A percentile compares a stretch with the other conserved stretches of the same genome.
Evolutionary conservation across 2,113 vertebrate species (phyloP).

Genomic region (Chionis minor): DNA sequence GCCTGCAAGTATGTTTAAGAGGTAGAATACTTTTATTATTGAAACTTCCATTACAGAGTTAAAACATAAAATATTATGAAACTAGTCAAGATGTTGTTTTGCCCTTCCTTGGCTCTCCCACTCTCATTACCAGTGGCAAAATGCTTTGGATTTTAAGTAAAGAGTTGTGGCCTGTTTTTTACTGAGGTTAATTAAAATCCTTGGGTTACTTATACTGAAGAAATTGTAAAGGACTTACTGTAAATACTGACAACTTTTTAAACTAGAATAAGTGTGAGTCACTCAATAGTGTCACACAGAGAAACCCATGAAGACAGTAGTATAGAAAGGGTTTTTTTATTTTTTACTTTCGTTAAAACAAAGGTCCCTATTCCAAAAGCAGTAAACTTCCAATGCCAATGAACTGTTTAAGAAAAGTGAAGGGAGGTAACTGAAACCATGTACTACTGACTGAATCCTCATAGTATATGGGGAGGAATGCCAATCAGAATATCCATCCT

Average conservation of each 20-base stretch:
- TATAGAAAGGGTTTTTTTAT: neutral
- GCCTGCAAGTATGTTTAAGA: neutral
- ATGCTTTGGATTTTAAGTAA: conserved; percentile 7
- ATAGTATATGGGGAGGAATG: neutral
- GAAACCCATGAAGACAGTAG: neutral
- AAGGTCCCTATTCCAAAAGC: neutral
- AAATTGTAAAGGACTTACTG: neutral
- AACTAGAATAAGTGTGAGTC: neutral
- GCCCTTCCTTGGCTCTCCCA: neutral
- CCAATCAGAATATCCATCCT: neutral
- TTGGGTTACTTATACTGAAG: neutral
- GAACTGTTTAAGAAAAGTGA: neutral
- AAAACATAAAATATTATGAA: neutral
- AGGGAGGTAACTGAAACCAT: neutral
- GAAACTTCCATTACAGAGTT: neutral
- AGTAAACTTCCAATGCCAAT: neutral
- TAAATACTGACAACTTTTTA: neutral
- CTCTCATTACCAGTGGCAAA: neutral
- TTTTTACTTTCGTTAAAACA: neutral
- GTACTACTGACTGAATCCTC: neutral
- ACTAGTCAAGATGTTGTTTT: neutral
- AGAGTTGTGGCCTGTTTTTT: neutral
- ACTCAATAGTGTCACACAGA: neutral
- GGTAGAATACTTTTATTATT: neutral
- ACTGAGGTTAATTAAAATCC: conserved; percentile 1